Evolutionary conservation across 2,113 vertebrate species (phyloP).

Genomic region (Callipepla squamata): DNA sequence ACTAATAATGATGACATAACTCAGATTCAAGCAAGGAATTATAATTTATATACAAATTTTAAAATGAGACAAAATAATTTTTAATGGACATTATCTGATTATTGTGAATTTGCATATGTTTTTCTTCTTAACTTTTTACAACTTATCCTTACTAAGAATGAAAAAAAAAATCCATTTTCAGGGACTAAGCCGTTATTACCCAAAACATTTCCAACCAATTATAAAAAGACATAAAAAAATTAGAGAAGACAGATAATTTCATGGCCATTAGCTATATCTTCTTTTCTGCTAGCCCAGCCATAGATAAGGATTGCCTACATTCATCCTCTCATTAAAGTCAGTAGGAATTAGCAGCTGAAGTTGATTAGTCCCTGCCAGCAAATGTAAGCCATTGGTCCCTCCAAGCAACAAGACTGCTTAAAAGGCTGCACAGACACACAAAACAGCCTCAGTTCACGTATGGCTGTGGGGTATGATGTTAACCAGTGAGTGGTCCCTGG

Average conservation of each 20-base stretch:
- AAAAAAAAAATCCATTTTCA: not conserved
- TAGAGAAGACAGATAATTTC: not conserved
- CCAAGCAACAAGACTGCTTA: not conserved
- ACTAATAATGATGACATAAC: not conserved
- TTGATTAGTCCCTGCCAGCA: not conserved
- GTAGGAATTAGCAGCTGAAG: not conserved
- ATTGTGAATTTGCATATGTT: not conserved
- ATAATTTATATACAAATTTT: not conserved
- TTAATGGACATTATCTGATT: not conserved
- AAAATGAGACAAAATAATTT: not conserved
- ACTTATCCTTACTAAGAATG: not conserved
- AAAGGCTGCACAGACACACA: not conserved
- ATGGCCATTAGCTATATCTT: not conserved
- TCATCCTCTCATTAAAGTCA: conserved; percentile 5
- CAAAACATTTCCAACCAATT: not conserved
- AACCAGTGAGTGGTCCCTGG: accelerated
- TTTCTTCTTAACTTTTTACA: not conserved
- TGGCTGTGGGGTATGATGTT: not conserved
- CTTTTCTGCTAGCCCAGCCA: not conserved
- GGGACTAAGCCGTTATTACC: not conserved
- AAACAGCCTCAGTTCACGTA: not conserved
- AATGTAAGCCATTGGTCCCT: not conserved
- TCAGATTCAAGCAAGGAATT: not conserved
- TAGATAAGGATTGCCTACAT: not conserved
- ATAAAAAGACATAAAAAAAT: not conserved